These are phyloP conservation scores for Peromyscus attwateri DNA, from an alignment of 2,797 vertebrate species.

Conservation along the genomic window DNA sequence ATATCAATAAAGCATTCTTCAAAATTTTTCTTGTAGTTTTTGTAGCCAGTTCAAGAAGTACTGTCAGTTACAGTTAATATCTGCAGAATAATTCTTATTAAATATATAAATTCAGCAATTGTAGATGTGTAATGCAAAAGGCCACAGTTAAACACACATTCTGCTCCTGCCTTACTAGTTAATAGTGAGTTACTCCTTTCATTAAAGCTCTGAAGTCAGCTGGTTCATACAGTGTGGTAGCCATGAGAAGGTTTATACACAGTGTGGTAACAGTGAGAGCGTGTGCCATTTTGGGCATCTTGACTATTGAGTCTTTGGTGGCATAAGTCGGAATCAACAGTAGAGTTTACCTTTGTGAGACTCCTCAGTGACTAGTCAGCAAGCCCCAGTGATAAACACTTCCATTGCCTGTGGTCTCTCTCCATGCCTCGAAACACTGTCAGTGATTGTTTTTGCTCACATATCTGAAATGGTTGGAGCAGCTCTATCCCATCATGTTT, in stretches of 20 bases:
- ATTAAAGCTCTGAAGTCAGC: neutral
- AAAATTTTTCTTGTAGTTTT: neutral
- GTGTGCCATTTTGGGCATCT: neutral
- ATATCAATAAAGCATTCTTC: conserved; percentile 1
- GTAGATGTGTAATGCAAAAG: conserved; percentile 8
- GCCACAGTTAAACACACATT: neutral
- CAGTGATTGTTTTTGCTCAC: conserved; percentile 6
- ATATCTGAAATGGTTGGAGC: neutral
- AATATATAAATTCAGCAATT: neutral
- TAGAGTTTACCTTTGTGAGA: conserved; percentile 12
- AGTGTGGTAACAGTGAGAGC: neutral
- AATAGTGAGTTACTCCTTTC: neutral
- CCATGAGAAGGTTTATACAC: neutral
- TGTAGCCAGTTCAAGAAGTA: neutral
- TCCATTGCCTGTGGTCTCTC: conserved; percentile 21
- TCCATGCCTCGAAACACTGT: conserved; percentile 24
- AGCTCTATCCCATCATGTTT: neutral
- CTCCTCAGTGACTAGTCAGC: neutral
- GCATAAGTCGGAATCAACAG: neutral
- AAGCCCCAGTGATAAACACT: neutral
- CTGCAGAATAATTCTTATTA: neutral
- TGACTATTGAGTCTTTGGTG: conserved; percentile 56
- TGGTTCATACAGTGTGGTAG: neutral
- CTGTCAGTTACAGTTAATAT: conserved; percentile 13
- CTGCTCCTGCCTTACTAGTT: neutral